Conservation (phyloP, 2,113 vertebrate genomes). For the Acinonyx jubatus region DNA sequence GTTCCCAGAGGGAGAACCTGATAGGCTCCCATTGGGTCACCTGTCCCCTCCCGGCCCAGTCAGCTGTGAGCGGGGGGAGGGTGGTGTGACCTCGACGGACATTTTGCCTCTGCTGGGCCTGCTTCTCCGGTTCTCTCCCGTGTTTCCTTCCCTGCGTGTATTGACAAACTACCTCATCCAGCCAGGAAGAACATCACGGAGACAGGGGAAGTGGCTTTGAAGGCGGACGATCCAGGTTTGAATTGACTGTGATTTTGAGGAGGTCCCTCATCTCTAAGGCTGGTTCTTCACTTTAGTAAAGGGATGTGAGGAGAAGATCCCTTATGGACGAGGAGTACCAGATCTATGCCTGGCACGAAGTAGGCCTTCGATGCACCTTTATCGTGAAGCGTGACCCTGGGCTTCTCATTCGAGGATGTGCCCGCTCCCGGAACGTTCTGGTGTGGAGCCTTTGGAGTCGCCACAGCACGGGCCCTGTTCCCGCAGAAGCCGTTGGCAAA, state of each 20-base stretch:
- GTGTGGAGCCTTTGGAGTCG: not conserved
- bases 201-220: not conserved
- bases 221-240: not conserved
- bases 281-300: not conserved
- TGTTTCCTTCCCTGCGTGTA: not conserved
- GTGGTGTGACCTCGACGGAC: not conserved
- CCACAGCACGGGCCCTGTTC: no score
- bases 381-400: not conserved
- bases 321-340: not conserved
- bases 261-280: not conserved
- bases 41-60: not conserved
- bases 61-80: not conserved
- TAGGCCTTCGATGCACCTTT: not conserved
- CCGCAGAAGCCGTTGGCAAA: not conserved
- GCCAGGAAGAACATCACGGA: not conserved
- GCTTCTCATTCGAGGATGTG: not conserved
- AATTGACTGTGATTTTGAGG: not conserved
- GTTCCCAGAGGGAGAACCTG: not conserved
- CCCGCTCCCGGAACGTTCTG: not conserved
- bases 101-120: accelerated
- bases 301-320: not conserved
- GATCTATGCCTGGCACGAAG: not conserved
- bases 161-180: not conserved
- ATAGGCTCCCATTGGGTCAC: not conserved
- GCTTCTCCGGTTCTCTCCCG: accelerated